A percentile compares a stretch with the other conserved stretches of the same genome.
These are phyloP conservation scores for Diorhabda carinulata DNA, from an alignment of 1,140 invertebrate species.

Conservation along the genomic window DNA sequence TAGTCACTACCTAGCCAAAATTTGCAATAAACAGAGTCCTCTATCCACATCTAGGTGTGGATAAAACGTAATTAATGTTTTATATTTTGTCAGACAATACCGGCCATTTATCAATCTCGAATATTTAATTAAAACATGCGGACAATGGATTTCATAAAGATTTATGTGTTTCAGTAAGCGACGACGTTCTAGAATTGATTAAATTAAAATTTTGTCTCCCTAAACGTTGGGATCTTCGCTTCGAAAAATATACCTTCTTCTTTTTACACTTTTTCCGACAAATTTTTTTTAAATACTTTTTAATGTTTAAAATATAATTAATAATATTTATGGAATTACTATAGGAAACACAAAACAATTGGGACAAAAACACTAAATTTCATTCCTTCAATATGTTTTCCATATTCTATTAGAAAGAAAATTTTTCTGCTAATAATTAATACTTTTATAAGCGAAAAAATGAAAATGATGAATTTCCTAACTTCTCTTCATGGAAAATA, in stretches of 20 bases:
- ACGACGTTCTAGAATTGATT: slow-evolving; percentile 44
- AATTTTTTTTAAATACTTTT: too few relatives aligned
- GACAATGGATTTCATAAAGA: slow-evolving; percentile 46
- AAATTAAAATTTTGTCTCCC: slow-evolving; percentile 46
- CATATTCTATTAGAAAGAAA: too few relatives aligned
- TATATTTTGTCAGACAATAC: slow-evolving; percentile 45
- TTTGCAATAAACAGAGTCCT: slow-evolving; percentile 20
- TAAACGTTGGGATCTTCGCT: slow-evolving; percentile 25
- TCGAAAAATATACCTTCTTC: background rate
- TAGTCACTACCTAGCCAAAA: slow-evolving; percentile 8
- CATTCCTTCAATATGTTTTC: too few relatives aligned
- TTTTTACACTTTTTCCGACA: too few relatives aligned
- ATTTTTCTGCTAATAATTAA: too few relatives aligned
- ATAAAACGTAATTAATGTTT: slow-evolving; percentile 40
- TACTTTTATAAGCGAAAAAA: too few relatives aligned
- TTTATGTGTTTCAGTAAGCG: slow-evolving; percentile 44
- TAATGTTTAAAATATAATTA: too few relatives aligned
- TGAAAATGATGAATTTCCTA: too few relatives aligned
- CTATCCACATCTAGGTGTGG: slow-evolving; percentile 30
- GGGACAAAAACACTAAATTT: too few relatives aligned
- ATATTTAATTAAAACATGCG: slow-evolving; percentile 49
- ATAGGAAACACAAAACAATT: too few relatives aligned
- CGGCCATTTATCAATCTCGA: slow-evolving; percentile 45
- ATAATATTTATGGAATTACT: too few relatives aligned
- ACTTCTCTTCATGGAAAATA: too few relatives aligned